Evolutionary conservation across 2,888 invertebrate genomes (phyloP), one percentile per base, ranked within the genome.

Genomic region (Meliscaeva auricollis): DNA sequence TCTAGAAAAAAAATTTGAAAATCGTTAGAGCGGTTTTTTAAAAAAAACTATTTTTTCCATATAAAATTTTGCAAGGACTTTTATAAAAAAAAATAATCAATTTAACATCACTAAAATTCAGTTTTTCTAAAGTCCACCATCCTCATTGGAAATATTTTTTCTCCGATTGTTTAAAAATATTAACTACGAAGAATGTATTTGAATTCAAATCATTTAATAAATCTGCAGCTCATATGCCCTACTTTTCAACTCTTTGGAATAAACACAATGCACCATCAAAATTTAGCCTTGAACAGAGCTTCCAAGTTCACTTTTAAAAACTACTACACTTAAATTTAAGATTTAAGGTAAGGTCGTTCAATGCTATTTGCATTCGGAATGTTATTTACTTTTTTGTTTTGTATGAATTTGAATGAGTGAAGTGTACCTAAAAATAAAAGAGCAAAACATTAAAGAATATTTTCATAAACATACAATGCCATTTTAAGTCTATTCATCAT

Each of bases 401-500:
- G 68, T 26, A 48, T 58, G 66, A 66, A 56, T 75, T 44, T 35
- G 46, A 30, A 46, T 30, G 13, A 22, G 41, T 41, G 41, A 41
- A 15, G 60, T n/a, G 32, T 50, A 52, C 50, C 11, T 38, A 44
- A 60, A 22, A 32, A 75, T 54, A 70, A 26, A 46, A 66, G 30
- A 46, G 13, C 64, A 64, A 64, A 62, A n/a, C 30, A 11, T 15
- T 38, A 1, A 38, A 60, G 60, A 60, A 38, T 41, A 41, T 60
- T 60, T 20, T 11, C 64, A 52, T 52, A 62, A 69, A 54, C 60
- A 64, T 80, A 26, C 26, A 3, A 80, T 30, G 62, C 64, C 69
- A 46, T 80, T 75, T 69, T 75, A 62, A 64, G 80, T 75, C 54
- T 48, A 75, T 75, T 75, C 69, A 75, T 75, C 74, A 52, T 56